These are phyloP conservation scores for Nasonovia ribisnigri DNA, from an alignment of 2,888 invertebrate genomes.

Conservation along the genomic window DNA sequence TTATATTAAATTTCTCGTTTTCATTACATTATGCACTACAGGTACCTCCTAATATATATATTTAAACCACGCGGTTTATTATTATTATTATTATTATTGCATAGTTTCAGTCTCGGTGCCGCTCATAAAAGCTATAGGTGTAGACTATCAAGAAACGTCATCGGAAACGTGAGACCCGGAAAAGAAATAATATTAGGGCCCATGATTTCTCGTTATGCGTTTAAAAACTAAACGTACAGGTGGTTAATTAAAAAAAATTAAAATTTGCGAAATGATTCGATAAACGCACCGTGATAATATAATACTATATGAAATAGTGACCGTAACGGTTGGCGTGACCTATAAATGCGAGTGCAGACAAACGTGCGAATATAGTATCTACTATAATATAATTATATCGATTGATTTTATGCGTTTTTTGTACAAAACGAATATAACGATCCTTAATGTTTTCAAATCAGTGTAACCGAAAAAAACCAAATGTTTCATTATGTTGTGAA, in stretches of 20 bases:
- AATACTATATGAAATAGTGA: neutral
- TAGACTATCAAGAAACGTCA: neutral
- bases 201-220: neutral
- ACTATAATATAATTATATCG: neutral
- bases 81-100: neutral
- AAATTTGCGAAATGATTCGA: neutral
- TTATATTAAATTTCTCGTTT: constrained; percentile 37
- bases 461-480: neutral
- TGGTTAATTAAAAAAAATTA: neutral
- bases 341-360: neutral
- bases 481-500: neutral
- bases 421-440: neutral
- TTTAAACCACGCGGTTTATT: neutral
- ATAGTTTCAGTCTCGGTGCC: neutral
- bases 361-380: neutral
- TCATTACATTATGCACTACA: neutral
- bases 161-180: neutral
- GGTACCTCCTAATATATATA: neutral
- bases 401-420: neutral
- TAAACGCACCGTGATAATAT: neutral
- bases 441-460: neutral
- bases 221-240: neutral
- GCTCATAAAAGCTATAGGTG: neutral
- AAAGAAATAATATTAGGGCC: neutral
- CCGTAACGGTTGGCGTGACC: neutral